phyloP scores from a whole-genome alignment of 2,888 invertebrate genomes.

The Euclidia mi region DNA sequence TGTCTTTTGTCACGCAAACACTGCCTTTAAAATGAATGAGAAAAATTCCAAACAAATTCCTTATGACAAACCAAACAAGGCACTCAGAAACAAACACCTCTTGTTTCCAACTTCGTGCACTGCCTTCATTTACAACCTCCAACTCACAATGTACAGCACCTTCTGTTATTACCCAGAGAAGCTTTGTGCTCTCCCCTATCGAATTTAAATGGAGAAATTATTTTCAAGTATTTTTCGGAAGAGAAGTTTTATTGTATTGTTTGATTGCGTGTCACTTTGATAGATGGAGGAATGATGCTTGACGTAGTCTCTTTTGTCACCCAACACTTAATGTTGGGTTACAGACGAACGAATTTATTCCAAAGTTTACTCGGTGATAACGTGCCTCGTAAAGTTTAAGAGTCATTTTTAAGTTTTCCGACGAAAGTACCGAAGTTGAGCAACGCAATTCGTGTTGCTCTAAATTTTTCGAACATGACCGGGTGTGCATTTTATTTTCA shows the following conservation, averaged over 20 bases:
- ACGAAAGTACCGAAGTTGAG: slow-evolving; percentile 50
- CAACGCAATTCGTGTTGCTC: slow-evolving; percentile 11
- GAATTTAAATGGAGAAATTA: slow-evolving; percentile 90
- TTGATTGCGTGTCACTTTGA: slow-evolving; percentile 89
- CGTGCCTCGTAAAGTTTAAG: slow-evolving; percentile 72
- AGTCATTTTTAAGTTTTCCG: slow-evolving; percentile 73
- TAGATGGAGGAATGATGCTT: slow-evolving; percentile 85
- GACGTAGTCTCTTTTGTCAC: slow-evolving; percentile 81
- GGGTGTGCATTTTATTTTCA: slow-evolving; percentile 21
- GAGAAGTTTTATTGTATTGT: slow-evolving; percentile 90
- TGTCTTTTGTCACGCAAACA: too few relatives aligned
- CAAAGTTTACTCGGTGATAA: slow-evolving; percentile 77
- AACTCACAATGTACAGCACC: slow-evolving; percentile 78
- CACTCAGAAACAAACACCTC: slow-evolving; percentile 69
- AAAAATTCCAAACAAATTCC: slow-evolving; percentile 25
- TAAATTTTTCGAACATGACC: slow-evolving; percentile 40
- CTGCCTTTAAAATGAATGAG: too few relatives aligned
- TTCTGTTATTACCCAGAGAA: slow-evolving; percentile 78
- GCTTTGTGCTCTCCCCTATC: slow-evolving; percentile 85
- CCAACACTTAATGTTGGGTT: slow-evolving; percentile 77
- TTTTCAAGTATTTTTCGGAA: slow-evolving; percentile 89
- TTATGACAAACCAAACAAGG: slow-evolving; percentile 19
- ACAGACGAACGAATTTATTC: slow-evolving; percentile 84
- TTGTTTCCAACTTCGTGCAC: slow-evolving; percentile 71
- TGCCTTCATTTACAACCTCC: slow-evolving; percentile 75